Evolutionary conservation across 1,140 invertebrate species (phyloP).

Genomic region (Drosophila grimshawi): DNA sequence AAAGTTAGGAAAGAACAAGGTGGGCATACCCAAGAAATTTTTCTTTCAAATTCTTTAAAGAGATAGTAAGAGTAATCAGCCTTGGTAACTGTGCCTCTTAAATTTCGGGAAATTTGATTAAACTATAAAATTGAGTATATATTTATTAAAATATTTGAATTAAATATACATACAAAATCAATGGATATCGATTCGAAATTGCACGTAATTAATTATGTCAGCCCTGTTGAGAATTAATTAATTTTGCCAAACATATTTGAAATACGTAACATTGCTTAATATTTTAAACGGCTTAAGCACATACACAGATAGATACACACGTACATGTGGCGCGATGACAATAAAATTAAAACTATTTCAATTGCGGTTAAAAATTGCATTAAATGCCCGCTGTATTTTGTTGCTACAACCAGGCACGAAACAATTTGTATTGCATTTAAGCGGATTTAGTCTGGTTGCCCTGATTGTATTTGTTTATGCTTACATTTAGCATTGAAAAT

Average conservation of each 20-base stretch:
- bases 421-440: constrained; percentile 52
- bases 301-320: constrained; percentile 12
- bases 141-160: constrained; percentile 50
- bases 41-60: no score
- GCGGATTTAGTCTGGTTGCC: constrained; percentile 46
- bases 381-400: constrained; percentile 55
- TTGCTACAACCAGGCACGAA: constrained; percentile 49
- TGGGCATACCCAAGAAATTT: no score
- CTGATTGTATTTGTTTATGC: constrained; percentile 29
- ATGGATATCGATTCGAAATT: neutral
- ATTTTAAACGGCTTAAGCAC: constrained; percentile 15
- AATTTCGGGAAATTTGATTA: neutral
- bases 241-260: constrained; percentile 64
- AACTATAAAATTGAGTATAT: constrained; percentile 17
- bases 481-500: constrained; percentile 45
- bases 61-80: no score
- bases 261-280: constrained; percentile 19
- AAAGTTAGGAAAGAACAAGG: no score
- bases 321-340: constrained; percentile 1
- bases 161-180: constrained; percentile 39
- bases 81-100: no score
- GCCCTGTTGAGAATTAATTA: constrained; percentile 71
- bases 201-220: constrained; percentile 63
- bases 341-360: constrained; percentile 61
- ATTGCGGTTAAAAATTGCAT: constrained; percentile 57